Conservation (phyloP, 2,888 invertebrate genomes). For the Drosophila austrosaltans region DNA sequence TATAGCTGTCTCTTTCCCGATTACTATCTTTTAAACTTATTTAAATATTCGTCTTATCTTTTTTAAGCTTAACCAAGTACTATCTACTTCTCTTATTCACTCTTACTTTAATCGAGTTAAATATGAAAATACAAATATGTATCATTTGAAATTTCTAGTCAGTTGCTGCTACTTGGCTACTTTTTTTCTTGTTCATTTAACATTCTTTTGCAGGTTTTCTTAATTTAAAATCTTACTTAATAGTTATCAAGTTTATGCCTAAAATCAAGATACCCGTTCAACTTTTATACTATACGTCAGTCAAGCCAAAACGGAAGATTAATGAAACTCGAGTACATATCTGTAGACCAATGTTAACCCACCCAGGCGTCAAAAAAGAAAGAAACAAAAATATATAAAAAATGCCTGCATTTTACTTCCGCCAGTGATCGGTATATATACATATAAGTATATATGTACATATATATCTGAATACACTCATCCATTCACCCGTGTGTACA, state of each 20-base stretch:
- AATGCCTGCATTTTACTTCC: constrained; percentile 11
- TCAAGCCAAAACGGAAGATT: constrained; percentile 71
- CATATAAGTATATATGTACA: neutral
- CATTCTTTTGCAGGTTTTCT: too few relatives aligned
- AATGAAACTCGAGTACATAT: constrained; percentile 78
- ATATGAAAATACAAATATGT: too few relatives aligned
- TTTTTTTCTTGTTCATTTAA: too few relatives aligned
- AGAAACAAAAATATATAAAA: neutral
- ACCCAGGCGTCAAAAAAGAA: constrained; percentile 59
- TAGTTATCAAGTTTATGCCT: constrained; percentile 17
- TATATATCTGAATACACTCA: constrained; percentile 7
- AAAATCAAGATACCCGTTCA: neutral
- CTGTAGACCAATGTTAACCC: constrained; percentile 77
- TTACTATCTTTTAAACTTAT: too few relatives aligned
- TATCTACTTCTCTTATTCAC: too few relatives aligned
- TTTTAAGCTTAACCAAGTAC: too few relatives aligned
- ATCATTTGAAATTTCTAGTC: too few relatives aligned
- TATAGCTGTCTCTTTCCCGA: too few relatives aligned
- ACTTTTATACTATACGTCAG: neutral
- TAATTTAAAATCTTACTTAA: too few relatives aligned
- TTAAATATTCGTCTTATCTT: too few relatives aligned
- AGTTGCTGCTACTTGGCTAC: too few relatives aligned
- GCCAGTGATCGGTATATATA: constrained; percentile 22
- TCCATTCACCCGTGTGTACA: neutral
- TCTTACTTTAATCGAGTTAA: too few relatives aligned